Percentiles rank a stretch among this genome's conserved stretches.
Evolutionary conservation across 2,888 invertebrate genomes (phyloP).

Genomic region (Meloe dianella): DNA sequence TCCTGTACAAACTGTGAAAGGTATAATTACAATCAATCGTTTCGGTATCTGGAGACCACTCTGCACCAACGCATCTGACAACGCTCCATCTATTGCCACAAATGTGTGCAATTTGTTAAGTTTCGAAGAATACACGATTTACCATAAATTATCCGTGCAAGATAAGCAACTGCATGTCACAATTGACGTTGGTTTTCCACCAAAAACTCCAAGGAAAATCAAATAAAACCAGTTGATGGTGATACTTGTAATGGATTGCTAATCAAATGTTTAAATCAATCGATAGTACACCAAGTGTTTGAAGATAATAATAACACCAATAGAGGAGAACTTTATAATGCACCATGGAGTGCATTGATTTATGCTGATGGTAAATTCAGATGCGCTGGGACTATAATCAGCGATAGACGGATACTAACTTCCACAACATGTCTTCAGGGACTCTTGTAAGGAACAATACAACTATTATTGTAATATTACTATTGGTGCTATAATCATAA

Average conservation of each 20-base stretch:
- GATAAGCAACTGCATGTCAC: conserved; percentile 36
- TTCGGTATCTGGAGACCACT: conserved; percentile 70
- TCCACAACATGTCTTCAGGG: conserved; percentile 59
- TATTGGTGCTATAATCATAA: neutral
- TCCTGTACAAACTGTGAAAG: conserved; percentile 66
- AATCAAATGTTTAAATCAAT: conserved; percentile 62
- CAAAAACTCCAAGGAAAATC: conserved; percentile 21
- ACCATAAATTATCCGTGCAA: conserved; percentile 39
- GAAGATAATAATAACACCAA: conserved; percentile 44
- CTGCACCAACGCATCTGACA: conserved; percentile 62
- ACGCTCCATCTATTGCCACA: conserved; percentile 62
- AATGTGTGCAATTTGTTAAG: conserved; percentile 73
- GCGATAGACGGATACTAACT: conserved; percentile 70
- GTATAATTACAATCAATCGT: conserved; percentile 68
- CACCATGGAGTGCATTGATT: conserved; percentile 79
- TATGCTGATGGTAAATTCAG: conserved; percentile 72
- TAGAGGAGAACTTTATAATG: conserved; percentile 57
- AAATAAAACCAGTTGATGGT: conserved; percentile 14
- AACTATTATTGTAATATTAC: neutral
- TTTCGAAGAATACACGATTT: conserved; percentile 61
- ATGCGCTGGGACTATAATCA: conserved; percentile 74
- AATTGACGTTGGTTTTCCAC: conserved; percentile 24
- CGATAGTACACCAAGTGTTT: conserved; percentile 39
- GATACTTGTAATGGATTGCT: conserved; percentile 62
- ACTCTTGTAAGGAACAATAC: conserved; percentile 13